These are phyloP conservation scores for Heliconius ethilla DNA, from an alignment of 2,888 invertebrate species.

Conservation along the genomic window DNA sequence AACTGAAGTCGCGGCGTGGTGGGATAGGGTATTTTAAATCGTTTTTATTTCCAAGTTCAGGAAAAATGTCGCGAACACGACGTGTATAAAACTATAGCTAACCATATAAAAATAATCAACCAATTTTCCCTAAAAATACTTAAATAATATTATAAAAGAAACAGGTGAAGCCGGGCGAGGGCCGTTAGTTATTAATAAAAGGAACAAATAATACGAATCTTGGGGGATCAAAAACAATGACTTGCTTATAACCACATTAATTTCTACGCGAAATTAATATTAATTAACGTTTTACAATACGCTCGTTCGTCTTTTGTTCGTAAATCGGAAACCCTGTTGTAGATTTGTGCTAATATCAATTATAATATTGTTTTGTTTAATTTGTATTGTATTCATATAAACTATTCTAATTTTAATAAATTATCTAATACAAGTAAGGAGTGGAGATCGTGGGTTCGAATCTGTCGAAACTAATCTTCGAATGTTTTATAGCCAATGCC, in stretches of 20 bases:
- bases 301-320: constrained; percentile 37
- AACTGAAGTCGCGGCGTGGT: too few relatives aligned
- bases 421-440: neutral
- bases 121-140: too few relatives aligned
- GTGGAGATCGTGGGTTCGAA: neutral
- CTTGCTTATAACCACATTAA: constrained; percentile 31
- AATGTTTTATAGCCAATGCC: too few relatives aligned
- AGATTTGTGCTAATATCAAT: neutral
- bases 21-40: too few relatives aligned
- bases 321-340: constrained; percentile 29
- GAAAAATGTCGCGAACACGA: too few relatives aligned
- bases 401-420: neutral
- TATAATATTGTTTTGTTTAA: neutral
- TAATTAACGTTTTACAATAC: constrained; percentile 34
- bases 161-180: neutral
- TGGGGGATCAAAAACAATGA: constrained; percentile 35
- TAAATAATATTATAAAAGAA: neutral
- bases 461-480: too few relatives aligned
- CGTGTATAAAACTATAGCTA: too few relatives aligned
- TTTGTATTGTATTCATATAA: neutral
- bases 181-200: constrained; percentile 2
- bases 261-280: constrained; percentile 40
- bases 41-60: too few relatives aligned
- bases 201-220: constrained; percentile 20
- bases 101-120: too few relatives aligned